A percentile compares a stretch with the other conserved stretches of the same genome.
Evolutionary conservation across 1,140 invertebrate genomes (phyloP).

Genomic region (Tetramorium parvispinum): DNA sequence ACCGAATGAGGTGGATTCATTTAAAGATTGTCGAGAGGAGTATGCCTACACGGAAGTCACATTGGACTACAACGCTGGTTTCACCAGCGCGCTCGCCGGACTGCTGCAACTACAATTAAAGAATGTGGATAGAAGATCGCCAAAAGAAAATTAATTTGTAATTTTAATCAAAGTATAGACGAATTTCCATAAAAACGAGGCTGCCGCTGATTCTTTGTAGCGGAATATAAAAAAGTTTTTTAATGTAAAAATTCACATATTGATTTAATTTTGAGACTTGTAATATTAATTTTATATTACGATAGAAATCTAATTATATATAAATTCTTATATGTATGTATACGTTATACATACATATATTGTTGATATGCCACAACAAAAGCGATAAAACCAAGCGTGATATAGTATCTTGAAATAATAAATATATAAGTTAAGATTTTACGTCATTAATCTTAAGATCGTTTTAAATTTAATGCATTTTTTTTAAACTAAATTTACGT

Average conservation of each 20-base stretch:
- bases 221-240: not conserved
- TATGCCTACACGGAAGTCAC: conserved; percentile 87
- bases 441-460: not conserved
- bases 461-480: not conserved
- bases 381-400: not conserved
- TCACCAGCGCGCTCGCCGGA: conserved; percentile 86
- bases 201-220: not conserved
- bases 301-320: not conserved
- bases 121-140: not conserved
- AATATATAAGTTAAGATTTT: not conserved
- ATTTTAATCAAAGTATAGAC: not conserved
- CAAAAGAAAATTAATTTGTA: not conserved
- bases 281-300: conserved; percentile 17
- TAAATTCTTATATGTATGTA: not conserved
- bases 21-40: conserved; percentile 86
- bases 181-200: not conserved
- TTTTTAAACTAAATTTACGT: not conserved
- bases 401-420: not conserved
- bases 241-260: not conserved
- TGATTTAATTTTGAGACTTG: not conserved
- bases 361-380: not conserved
- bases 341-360: not conserved
- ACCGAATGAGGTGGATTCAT: conserved; percentile 86
- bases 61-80: conserved; percentile 87
- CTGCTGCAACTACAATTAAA: conserved; percentile 78